A percentile compares a stretch with the other conserved stretches of the same genome.
Evolutionary conservation across 2,888 invertebrate genomes (phyloP).

Genomic region (Ischnus inquisitorius): DNA sequence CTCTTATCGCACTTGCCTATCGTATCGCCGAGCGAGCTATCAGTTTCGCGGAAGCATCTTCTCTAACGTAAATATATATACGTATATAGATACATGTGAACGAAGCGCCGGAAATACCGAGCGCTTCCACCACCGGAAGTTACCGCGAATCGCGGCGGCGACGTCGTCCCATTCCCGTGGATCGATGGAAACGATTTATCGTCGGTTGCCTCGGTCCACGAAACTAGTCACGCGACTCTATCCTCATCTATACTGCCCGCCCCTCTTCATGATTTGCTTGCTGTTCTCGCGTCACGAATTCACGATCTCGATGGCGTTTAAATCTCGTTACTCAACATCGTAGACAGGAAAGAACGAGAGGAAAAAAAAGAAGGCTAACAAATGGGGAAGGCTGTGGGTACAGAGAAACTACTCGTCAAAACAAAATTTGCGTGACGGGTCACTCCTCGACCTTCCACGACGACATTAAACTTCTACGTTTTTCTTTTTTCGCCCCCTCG

Average conservation of each 20-base stretch:
- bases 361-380: neutral
- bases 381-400: neutral
- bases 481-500: neutral
- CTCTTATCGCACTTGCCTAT: neutral
- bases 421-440: conserved; percentile 23
- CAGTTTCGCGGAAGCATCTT: conserved; percentile 11
- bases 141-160: conserved; percentile 5
- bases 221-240: conserved; percentile 26
- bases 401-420: conserved; percentile 19
- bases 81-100: too few relatives aligned
- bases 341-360: neutral
- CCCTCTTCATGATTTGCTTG: neutral
- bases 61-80: neutral
- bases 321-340: conserved; percentile 19
- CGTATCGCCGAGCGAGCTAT: neutral
- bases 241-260: neutral
- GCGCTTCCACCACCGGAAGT: conserved; percentile 10
- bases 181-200: conserved; percentile 52
- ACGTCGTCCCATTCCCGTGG: conserved; percentile 8
- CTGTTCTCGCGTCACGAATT: conserved; percentile 27
- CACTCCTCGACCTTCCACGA: conserved; percentile 12
- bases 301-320: conserved; percentile 24
- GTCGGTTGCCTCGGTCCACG: conserved; percentile 10
- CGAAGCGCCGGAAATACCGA: conserved; percentile 5
- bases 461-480: neutral